phyloP scores from a whole-genome alignment of 1,140 invertebrate species.

The Trachymyrmex cornetzi region DNA sequence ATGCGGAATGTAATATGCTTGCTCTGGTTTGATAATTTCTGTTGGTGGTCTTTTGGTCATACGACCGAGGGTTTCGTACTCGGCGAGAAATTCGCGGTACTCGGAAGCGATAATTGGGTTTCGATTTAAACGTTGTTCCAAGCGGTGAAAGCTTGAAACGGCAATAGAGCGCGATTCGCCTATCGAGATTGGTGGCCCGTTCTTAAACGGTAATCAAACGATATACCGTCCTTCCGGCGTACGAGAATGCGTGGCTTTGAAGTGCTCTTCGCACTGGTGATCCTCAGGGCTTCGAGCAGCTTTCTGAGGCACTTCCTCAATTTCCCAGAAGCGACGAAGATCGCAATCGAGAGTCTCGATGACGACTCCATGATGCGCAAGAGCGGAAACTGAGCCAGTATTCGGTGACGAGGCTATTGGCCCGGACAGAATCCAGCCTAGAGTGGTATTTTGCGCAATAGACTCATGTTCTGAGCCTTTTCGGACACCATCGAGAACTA shows the following conservation, averaged over 20 bases:
- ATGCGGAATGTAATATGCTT: too few relatives aligned
- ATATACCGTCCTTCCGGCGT: neutral
- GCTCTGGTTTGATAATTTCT: too few relatives aligned
- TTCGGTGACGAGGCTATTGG: too few relatives aligned
- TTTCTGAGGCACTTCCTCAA: neutral
- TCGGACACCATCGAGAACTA: slow-evolving; percentile 4
- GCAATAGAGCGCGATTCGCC: too few relatives aligned
- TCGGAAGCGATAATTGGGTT: too few relatives aligned
- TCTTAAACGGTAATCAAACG: neutral
- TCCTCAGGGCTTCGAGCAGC: neutral
- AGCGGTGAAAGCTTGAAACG: too few relatives aligned
- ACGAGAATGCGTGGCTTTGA: too few relatives aligned
- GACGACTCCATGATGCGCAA: neutral
- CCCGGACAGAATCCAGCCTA: neutral
- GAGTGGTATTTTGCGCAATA: neutral
- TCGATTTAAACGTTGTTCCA: too few relatives aligned
- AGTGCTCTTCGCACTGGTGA: neutral
- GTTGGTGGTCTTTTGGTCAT: too few relatives aligned
- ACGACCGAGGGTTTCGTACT: too few relatives aligned
- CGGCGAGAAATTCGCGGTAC: too few relatives aligned
- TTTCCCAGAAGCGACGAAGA: neutral
- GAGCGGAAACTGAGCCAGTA: neutral
- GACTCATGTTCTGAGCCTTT: neutral
- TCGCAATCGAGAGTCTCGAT: neutral
- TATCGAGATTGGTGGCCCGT: too few relatives aligned